phyloP scores from a whole-genome alignment of 2,113 vertebrate genomes.

The Formicarius rufipectus region DNA sequence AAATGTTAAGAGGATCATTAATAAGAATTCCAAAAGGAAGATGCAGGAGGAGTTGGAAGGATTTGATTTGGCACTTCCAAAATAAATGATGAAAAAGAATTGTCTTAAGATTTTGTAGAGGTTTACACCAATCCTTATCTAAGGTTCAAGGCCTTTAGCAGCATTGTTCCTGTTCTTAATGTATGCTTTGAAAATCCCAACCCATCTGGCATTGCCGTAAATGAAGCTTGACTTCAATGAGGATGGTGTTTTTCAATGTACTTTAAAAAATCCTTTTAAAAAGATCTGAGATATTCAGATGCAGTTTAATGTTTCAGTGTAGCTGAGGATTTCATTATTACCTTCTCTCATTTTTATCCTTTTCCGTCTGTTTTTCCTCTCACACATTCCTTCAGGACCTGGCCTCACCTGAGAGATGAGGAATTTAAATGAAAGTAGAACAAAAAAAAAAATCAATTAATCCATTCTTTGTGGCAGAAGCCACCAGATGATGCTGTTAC shows the following conservation, averaged over 20 bases:
- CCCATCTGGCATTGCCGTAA: constrained; percentile 13
- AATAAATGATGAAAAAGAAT: background rate
- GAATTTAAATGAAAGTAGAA: constrained; percentile 58
- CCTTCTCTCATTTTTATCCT: constrained; percentile 25
- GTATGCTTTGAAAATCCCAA: background rate
- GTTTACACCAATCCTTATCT: background rate
- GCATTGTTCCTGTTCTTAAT: background rate
- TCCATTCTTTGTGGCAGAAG: constrained; percentile 56
- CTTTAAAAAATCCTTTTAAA: constrained; percentile 38
- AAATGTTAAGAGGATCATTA: constrained; percentile 1
- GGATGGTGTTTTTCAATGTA: background rate
- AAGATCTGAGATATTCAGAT: constrained; percentile 44
- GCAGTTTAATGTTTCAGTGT: constrained; percentile 2
- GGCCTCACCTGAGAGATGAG: constrained; percentile 28
- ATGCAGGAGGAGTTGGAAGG: background rate
- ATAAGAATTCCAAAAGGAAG: background rate
- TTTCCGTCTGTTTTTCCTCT: constrained; percentile 41
- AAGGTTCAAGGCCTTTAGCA: constrained; percentile 13
- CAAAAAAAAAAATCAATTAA: constrained; percentile 58
- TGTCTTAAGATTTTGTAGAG: background rate
- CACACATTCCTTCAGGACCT: constrained; percentile 30
- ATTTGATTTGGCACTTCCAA: background rate
- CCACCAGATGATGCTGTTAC: constrained; percentile 70
- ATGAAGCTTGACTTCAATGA: constrained; percentile 37
- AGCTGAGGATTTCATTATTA: constrained; percentile 25